A percentile compares a stretch with the other conserved stretches of the same genome.
Evolutionary conservation across 1,140 invertebrate species (phyloP).

Genomic region (roundworm (Caenorhabditis elegans)): WBcel235 BX284606.5:16984001-16984500

Average conservation of each 20-base stretch:
- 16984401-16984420: slow-evolving; percentile 27
- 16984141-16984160: not conserved
- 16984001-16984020: slow-evolving; percentile 13
- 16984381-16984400: not conserved
- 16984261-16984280: too few relatives aligned
- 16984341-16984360: too few relatives aligned
- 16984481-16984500: not conserved
- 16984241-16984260: too few relatives aligned
- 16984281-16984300: not conserved
- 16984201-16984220: not conserved
- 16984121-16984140: not conserved
- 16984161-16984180: slow-evolving; percentile 24
- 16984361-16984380: not conserved
- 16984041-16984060: not conserved
- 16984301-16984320: slow-evolving; percentile 27
- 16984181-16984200: not conserved
- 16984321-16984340: slow-evolving; percentile 22
- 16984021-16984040: not conserved
- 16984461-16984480: slow-evolving; percentile 16
- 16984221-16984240: not conserved
- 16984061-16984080: not conserved
- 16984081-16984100: not conserved
- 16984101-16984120: too few relatives aligned
- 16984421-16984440: slow-evolving; percentile 18
- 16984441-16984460: slow-evolving; percentile 4